These are phyloP conservation scores for Malachius bipustulatus DNA, from an alignment of 2,888 invertebrate species.

Conservation along the genomic window DNA sequence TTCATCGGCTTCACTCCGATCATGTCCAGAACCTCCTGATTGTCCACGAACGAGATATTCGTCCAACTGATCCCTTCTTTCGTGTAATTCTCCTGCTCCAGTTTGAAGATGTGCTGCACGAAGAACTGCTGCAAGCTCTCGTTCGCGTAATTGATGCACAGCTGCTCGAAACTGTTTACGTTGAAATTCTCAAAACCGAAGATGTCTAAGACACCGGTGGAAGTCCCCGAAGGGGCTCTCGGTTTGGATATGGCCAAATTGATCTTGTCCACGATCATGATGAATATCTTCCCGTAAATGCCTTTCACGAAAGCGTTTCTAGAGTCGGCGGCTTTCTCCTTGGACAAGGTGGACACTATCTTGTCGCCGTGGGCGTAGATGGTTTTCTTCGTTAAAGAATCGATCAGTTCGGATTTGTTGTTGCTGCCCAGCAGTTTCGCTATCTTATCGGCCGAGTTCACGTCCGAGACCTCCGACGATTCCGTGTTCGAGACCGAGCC, in stretches of 20 bases:
- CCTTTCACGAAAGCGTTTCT: conserved; percentile 89
- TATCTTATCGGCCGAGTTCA: conserved; percentile 53
- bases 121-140: conserved; percentile 96
- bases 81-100: conserved; percentile 89
- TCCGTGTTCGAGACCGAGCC: conserved; percentile 68
- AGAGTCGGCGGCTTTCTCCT: conserved; percentile 67
- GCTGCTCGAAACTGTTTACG: conserved; percentile 85
- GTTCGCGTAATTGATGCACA: conserved; percentile 95
- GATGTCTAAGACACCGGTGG: conserved; percentile 89
- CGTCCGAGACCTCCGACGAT: conserved; percentile 72
- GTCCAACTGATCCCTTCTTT: conserved; percentile 85
- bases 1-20: conserved; percentile 80
- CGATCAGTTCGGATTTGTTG: conserved; percentile 51
- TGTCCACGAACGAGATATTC: conserved; percentile 83
- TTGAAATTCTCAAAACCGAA: conserved; percentile 96
- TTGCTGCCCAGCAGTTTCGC: conserved; percentile 61
- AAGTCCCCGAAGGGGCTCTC: conserved; percentile 46
- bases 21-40: conserved; percentile 81
- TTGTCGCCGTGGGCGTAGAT: conserved; percentile 75
- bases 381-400: conserved; percentile 75
- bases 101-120: conserved; percentile 87
- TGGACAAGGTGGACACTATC: conserved; percentile 62
- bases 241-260: conserved; percentile 71
- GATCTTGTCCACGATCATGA: conserved; percentile 80
- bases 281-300: conserved; percentile 83